Conservation (phyloP, 1,140 invertebrate species). For the Goniozus legneri region DNA sequence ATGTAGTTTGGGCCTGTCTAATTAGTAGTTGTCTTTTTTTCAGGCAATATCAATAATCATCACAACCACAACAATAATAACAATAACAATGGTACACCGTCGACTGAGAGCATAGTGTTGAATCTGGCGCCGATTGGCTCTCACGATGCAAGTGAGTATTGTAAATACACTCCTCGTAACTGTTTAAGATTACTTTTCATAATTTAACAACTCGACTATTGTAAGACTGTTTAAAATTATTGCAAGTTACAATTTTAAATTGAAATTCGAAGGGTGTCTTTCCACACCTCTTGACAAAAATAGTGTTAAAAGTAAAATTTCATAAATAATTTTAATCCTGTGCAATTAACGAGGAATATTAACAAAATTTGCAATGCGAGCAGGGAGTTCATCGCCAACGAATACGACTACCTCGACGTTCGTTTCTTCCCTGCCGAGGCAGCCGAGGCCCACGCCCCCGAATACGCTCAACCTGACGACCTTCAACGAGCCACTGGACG, state of each 20-base stretch:
- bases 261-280: conserved; percentile 3
- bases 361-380: no score
- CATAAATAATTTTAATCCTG: no score
- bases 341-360: no score
- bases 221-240: background rate
- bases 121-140: conserved; percentile 69
- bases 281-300: background rate
- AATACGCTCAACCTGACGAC: conserved; percentile 72
- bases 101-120: conserved; percentile 66
- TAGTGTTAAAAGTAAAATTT: no score
- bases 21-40: no score
- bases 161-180: no score
- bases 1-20: conserved; percentile 1
- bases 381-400: conserved; percentile 40
- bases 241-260: background rate
- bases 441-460: conserved; percentile 74
- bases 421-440: conserved; percentile 48
- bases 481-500: conserved; percentile 48
- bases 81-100: conserved; percentile 43
- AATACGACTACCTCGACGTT: conserved; percentile 44
- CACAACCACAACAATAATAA: conserved; percentile 40
- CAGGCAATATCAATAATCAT: conserved; percentile 41
- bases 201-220: background rate
- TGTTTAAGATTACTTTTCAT: no score
- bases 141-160: conserved; percentile 34